phyloP scores from a whole-genome alignment of 2,888 invertebrate genomes.

The Folsomia manolachei region DNA sequence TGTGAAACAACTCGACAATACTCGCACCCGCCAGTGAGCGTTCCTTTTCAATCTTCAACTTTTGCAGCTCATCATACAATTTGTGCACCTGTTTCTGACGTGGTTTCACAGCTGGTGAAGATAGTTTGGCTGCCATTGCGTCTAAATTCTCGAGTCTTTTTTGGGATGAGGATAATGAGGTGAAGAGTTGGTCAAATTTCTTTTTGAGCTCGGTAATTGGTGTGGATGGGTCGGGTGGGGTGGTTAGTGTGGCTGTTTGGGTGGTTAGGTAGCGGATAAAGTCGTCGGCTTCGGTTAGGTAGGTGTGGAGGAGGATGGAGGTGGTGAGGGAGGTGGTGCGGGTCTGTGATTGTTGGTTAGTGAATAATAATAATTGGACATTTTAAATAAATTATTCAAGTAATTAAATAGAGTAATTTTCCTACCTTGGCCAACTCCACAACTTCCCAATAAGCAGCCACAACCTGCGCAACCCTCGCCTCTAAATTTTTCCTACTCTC shows the following conservation, averaged over 20 bases:
- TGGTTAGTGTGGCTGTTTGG: slow-evolving; percentile 71
- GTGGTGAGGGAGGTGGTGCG: slow-evolving; percentile 84
- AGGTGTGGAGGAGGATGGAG: slow-evolving; percentile 84
- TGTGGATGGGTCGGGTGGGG: slow-evolving; percentile 67
- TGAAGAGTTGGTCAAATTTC: slow-evolving; percentile 95
- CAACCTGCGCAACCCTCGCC: slow-evolving; percentile 57
- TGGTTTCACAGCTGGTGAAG: slow-evolving; percentile 72
- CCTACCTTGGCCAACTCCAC: slow-evolving; percentile 68
- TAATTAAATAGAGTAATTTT: slow-evolving; percentile 1
- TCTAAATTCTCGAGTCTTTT: slow-evolving; percentile 88
- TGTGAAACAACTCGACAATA: slow-evolving; percentile 90
- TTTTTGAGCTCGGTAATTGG: slow-evolving; percentile 90
- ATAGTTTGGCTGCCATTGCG: slow-evolving; percentile 70
- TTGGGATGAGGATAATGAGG: slow-evolving; percentile 90
- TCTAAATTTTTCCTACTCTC: neutral
- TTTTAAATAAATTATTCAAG: slow-evolving; percentile 10
- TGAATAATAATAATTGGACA: too few relatives aligned
- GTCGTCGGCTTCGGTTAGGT: slow-evolving; percentile 95
- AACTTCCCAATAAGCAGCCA: slow-evolving; percentile 76
- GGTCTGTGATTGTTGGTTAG: slow-evolving; percentile 59
- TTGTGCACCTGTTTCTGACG: slow-evolving; percentile 80
- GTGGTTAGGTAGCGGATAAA: slow-evolving; percentile 97
- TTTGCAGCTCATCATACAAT: slow-evolving; percentile 82
- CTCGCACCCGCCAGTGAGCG: slow-evolving; percentile 82
- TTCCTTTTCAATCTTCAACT: slow-evolving; percentile 83